Evolutionary conservation across 2,113 vertebrate genomes (phyloP).

Genomic region (Morone chrysops): DNA sequence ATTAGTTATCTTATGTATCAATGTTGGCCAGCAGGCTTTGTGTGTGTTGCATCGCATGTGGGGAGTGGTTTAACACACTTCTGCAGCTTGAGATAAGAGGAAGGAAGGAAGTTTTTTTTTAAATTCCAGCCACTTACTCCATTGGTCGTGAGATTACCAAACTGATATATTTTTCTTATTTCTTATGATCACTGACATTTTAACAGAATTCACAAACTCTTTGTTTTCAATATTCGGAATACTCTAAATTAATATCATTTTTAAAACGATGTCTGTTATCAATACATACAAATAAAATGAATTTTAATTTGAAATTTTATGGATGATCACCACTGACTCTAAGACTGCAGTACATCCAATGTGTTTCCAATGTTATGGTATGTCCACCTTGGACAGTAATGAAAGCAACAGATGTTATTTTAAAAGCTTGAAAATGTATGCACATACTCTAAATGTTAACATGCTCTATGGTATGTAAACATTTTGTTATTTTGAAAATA

Average conservation of each 20-base stretch:
- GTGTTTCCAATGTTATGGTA: background rate
- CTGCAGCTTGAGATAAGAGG: constrained; percentile 74
- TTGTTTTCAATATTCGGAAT: background rate
- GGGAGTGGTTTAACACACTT: constrained; percentile 49
- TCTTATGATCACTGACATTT: background rate
- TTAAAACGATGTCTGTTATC: background rate
- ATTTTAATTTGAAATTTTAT: background rate
- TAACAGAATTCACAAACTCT: background rate
- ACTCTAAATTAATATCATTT: background rate
- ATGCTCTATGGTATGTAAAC: background rate
- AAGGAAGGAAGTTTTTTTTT: background rate
- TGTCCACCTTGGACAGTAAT: background rate
- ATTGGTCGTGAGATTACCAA: background rate
- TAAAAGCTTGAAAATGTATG: background rate
- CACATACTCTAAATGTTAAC: background rate
- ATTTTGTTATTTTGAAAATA: background rate
- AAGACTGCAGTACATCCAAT: background rate
- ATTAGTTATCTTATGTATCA: constrained; percentile 38
- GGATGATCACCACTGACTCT: background rate
- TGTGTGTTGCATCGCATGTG: background rate
- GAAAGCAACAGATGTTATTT: background rate
- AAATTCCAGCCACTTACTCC: background rate
- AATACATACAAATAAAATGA: background rate
- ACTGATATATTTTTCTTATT: background rate
- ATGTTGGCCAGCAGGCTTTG: background rate